These are phyloP conservation scores for Aeoliscus strigatus DNA, from an alignment of 2,797 vertebrate genomes.

Conservation along the genomic window DNA sequence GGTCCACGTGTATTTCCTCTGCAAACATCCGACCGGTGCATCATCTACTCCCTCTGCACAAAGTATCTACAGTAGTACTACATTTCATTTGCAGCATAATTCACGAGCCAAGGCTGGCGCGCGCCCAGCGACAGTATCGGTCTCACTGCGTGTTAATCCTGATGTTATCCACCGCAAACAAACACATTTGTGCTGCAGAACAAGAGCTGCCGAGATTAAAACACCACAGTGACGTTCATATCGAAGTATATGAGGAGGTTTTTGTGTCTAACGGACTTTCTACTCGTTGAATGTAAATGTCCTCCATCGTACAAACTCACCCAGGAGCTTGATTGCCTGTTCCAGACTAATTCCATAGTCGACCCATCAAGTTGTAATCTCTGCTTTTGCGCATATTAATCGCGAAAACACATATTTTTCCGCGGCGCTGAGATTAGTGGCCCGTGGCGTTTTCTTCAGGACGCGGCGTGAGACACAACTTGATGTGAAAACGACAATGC, in stretches of 20 bases:
- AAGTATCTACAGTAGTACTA: conserved; percentile 4
- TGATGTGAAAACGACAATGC: conserved; percentile 58
- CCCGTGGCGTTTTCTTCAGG: conserved; percentile 55
- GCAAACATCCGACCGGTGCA: too few relatives aligned
- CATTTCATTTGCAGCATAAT: conserved; percentile 34
- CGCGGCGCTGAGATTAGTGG: conserved; percentile 55
- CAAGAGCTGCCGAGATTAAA: conserved; percentile 1
- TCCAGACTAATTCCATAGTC: conserved; percentile 60
- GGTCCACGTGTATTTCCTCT: too few relatives aligned
- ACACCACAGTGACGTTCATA: too few relatives aligned
- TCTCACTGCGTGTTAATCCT: conserved; percentile 33
- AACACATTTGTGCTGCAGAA: conserved; percentile 15
- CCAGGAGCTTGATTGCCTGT: conserved; percentile 56
- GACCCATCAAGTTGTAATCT: conserved; percentile 59
- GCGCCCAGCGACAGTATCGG: conserved; percentile 15
- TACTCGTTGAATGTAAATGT: conserved; percentile 20
- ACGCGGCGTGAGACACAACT: conserved; percentile 58
- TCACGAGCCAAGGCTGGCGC: conserved; percentile 37
- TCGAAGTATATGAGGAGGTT: too few relatives aligned
- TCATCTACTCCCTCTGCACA: too few relatives aligned
- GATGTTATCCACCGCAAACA: conserved; percentile 32
- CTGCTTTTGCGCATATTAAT: conserved; percentile 57
- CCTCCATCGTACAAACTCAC: conserved; percentile 25
- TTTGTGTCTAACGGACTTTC: too few relatives aligned
- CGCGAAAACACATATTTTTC: conserved; percentile 52